A percentile compares a stretch with the other conserved stretches of the same genome.
phyloP scores from a whole-genome alignment of 2,888 invertebrate species.

The Tetanocera ferruginea region DNA sequence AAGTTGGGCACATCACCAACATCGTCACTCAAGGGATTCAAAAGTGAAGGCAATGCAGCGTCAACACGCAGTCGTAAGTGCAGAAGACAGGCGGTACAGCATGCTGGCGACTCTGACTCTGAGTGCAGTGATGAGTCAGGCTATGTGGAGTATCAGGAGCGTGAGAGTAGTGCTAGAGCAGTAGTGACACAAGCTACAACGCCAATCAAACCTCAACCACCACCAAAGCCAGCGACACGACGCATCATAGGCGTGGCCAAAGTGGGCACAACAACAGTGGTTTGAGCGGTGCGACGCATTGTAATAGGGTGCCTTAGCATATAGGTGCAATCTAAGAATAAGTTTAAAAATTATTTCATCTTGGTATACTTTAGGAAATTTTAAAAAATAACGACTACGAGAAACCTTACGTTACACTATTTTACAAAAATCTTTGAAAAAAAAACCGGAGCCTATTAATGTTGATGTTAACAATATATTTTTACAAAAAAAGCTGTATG shows the following conservation, averaged over 20 bases:
- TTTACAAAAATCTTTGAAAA: too few species aligned
- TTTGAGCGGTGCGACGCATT: slow-evolving; percentile 44
- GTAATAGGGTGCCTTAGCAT: too few species aligned
- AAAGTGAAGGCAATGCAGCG: slow-evolving; percentile 31
- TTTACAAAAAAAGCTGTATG: too few species aligned
- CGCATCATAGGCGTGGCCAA: slow-evolving; percentile 51
- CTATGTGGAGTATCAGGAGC: slow-evolving; percentile 83
- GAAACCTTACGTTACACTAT: too few species aligned
- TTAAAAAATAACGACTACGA: too few species aligned
- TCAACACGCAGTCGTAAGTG: slow-evolving; percentile 19
- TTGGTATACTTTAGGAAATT: too few species aligned
- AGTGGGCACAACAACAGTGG: slow-evolving; percentile 50
- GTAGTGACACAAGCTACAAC: slow-evolving; percentile 26
- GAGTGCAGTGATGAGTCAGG: slow-evolving; percentile 93
- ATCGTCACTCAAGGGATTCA: slow-evolving; percentile 51
- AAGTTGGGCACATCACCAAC: slow-evolving; percentile 58
- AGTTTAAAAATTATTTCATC: too few species aligned
- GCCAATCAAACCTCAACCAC: slow-evolving; percentile 53
- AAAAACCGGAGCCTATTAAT: too few species aligned
- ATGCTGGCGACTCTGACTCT: slow-evolving; percentile 74
- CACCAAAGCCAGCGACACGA: slow-evolving; percentile 63
- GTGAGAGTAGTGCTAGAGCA: slow-evolving; percentile 32
- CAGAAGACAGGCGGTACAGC: slow-evolving; percentile 36
- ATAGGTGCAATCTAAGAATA: too few species aligned
- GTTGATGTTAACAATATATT: too few species aligned